These are phyloP conservation scores for Acrocyrtus sp. DNA, from an alignment of 2,888 invertebrate species.

Conservation along the genomic window DNA sequence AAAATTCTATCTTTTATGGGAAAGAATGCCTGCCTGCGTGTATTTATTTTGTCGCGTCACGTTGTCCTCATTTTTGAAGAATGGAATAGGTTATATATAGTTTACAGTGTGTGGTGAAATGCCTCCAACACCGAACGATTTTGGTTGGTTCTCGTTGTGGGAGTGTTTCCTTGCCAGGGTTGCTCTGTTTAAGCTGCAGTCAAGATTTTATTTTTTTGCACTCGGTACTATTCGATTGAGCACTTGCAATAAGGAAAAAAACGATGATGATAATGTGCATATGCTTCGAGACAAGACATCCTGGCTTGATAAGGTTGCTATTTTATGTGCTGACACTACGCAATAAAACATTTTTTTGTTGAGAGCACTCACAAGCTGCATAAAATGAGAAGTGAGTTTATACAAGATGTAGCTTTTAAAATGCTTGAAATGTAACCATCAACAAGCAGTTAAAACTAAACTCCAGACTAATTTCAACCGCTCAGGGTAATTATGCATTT, in stretches of 20 bases:
- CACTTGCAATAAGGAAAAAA: background rate
- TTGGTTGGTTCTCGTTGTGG: conserved; percentile 51
- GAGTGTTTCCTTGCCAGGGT: conserved; percentile 30
- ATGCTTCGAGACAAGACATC: background rate
- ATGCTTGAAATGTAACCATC: too few species aligned
- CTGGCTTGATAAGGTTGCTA: too few species aligned
- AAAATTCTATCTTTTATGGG: background rate
- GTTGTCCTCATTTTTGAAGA: conserved; percentile 30
- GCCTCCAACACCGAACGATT: conserved; percentile 41
- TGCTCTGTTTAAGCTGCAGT: background rate
- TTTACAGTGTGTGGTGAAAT: too few species aligned
- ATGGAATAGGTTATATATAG: too few species aligned
- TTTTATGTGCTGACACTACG: too few species aligned
- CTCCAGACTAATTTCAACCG: too few species aligned
- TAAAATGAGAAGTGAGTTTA: too few species aligned
- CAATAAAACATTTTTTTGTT: background rate
- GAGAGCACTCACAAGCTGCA: background rate
- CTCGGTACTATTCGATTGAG: background rate
- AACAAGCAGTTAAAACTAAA: too few species aligned
- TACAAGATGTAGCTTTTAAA: too few species aligned
- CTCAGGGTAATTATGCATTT: too few species aligned
- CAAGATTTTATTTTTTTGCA: conserved; percentile 15
- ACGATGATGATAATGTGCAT: background rate
- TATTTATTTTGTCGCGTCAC: background rate
- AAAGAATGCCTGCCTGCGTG: background rate